phyloP scores from a whole-genome alignment of 2,888 invertebrate genomes.

The Dicroscelio sp. region DNA sequence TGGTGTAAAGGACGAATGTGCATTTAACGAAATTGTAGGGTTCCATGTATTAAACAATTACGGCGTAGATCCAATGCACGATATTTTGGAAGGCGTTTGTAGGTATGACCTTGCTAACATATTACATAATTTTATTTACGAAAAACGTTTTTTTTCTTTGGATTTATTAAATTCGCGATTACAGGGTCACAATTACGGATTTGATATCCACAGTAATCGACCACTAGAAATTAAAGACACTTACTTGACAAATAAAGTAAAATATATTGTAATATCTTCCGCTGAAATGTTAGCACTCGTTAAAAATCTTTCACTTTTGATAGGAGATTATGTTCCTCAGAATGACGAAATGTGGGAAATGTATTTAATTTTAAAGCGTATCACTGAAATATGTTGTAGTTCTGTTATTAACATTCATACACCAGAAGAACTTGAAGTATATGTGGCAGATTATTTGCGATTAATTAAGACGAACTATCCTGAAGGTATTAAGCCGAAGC shows the following conservation, averaged over 20 bases:
- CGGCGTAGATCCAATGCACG: conserved; percentile 82
- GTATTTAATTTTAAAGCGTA: conserved; percentile 67
- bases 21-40: conserved; percentile 62
- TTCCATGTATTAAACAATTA: conserved; percentile 77
- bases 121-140: conserved; percentile 78
- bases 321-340: conserved; percentile 78
- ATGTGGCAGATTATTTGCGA: conserved; percentile 64
- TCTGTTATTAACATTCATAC: conserved; percentile 45
- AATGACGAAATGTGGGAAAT: conserved; percentile 70
- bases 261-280: conserved; percentile 80
- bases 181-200: conserved; percentile 76
- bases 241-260: conserved; percentile 57
- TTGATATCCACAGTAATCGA: conserved; percentile 72
- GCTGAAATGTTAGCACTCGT: conserved; percentile 82
- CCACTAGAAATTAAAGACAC: conserved; percentile 63
- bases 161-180: conserved; percentile 71
- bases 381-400: conserved; percentile 69
- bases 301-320: conserved; percentile 76
- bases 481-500: too few species aligned
- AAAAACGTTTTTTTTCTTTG: conserved; percentile 75
- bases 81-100: conserved; percentile 80
- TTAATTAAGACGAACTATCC: too few species aligned
- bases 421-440: conserved; percentile 39
- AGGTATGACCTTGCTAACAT: conserved; percentile 81
- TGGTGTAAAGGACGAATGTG: conserved; percentile 74